Conservation (phyloP, 2,113 vertebrate genomes). For the Tragelaphus scriptus region DNA sequence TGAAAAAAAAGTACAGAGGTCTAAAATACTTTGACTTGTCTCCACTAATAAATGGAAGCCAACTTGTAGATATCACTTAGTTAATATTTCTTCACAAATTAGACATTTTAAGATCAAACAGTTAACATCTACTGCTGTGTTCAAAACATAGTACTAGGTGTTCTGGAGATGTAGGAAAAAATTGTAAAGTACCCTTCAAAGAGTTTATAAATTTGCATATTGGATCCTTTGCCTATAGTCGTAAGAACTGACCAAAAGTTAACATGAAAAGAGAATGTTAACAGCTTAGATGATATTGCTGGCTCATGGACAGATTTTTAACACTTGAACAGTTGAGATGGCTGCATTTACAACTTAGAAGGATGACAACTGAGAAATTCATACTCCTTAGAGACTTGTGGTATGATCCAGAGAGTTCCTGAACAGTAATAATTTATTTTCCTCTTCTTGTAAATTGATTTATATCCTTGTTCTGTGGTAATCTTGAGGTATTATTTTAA, state of each 20-base stretch:
- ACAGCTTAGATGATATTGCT: neutral
- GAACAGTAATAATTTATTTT: neutral
- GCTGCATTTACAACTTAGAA: neutral
- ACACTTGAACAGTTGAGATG: neutral
- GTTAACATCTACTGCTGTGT: neutral
- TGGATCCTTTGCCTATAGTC: neutral
- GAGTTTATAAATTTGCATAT: neutral
- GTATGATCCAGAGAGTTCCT: neutral
- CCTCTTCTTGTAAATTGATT: neutral
- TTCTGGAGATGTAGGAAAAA: neutral
- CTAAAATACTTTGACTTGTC: neutral
- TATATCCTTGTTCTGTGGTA: neutral
- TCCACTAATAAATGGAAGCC: neutral
- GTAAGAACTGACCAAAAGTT: neutral
- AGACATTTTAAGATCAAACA: neutral
- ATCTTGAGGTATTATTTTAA: neutral
- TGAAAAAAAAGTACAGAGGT: neutral
- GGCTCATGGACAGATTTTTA: neutral
- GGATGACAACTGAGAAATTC: slow-evolving; percentile 19
- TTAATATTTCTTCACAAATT: neutral
- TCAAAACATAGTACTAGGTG: neutral
- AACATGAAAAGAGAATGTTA: neutral
- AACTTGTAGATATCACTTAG: neutral
- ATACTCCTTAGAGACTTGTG: neutral
- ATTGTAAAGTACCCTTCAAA: neutral